Conservation (phyloP, 2,113 vertebrate species). For the Oreochromis aureus region DNA sequence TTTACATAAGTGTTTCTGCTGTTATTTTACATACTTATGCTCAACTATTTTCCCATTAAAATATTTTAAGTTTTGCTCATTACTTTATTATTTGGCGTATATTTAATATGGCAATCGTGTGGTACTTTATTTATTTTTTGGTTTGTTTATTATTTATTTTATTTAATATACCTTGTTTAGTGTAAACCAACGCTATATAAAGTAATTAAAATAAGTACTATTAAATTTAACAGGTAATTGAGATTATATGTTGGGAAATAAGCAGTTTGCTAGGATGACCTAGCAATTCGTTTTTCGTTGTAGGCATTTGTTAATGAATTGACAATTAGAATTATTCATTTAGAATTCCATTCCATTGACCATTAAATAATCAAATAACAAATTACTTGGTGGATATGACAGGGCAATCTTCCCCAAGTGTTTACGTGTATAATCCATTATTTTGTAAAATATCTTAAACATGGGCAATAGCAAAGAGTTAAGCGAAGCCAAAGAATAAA, state of each 20-base stretch:
- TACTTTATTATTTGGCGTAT: not conserved
- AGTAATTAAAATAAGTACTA: not conserved
- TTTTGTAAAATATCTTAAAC: not conserved
- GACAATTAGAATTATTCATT: not conserved
- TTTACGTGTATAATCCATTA: not conserved
- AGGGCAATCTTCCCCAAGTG: not conserved
- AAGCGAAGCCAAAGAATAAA: not conserved
- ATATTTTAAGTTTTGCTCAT: not conserved
- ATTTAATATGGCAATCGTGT: not conserved
- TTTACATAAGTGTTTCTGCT: not conserved
- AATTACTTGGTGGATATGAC: not conserved
- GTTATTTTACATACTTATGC: not conserved
- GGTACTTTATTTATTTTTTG: not conserved
- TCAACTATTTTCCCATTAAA: not conserved
- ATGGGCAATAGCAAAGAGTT: not conserved
- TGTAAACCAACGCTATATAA: not conserved
- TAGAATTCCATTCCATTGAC: not conserved
- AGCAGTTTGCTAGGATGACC: not conserved
- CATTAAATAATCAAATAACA: not conserved
- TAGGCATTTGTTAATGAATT: not conserved
- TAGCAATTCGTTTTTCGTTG: not conserved
- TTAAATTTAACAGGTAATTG: not conserved
- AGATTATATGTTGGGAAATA: not conserved
- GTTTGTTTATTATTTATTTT: not conserved
- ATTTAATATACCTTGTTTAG: not conserved